Evolutionary conservation across 2,888 invertebrate genomes (phyloP).

Genomic region (Adelognathus sp.): DNA sequence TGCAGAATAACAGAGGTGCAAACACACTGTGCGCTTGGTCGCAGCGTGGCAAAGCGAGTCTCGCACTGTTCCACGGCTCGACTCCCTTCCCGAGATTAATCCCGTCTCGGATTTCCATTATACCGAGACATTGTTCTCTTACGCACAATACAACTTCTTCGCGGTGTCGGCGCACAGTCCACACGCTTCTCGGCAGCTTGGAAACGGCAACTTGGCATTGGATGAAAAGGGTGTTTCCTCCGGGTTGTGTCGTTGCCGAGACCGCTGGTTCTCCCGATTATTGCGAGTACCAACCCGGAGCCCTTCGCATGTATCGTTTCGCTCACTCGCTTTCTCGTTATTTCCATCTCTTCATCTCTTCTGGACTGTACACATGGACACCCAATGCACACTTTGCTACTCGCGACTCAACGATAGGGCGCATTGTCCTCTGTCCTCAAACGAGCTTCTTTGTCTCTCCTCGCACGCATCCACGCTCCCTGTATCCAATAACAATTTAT

Average conservation of each 20-base stretch:
- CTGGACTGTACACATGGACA: too few relatives aligned
- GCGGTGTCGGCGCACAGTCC: slow-evolving; percentile 12
- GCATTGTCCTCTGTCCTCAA: slow-evolving; percentile 14
- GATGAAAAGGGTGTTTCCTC: neutral
- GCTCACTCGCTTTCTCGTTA: slow-evolving; percentile 13
- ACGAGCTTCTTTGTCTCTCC: slow-evolving; percentile 33
- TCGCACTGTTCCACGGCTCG: neutral
- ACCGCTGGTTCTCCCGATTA: neutral
- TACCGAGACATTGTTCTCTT: slow-evolving; percentile 41
- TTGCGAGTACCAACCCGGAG: neutral
- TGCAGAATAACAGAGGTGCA: slow-evolving; percentile 4
- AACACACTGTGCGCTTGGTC: neutral
- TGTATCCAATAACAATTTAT: slow-evolving; percentile 38
- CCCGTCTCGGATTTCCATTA: slow-evolving; percentile 45
- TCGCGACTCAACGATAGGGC: neutral
- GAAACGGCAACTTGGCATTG: slow-evolving; percentile 7
- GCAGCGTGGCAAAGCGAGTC: slow-evolving; percentile 13
- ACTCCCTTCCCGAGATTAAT: slow-evolving; percentile 35
- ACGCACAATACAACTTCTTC: slow-evolving; percentile 32
- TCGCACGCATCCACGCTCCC: slow-evolving; percentile 1
- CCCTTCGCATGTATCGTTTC: neutral
- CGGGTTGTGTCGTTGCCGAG: neutral
- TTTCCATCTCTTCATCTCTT: neutral
- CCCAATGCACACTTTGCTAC: neutral
- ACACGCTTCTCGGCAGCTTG: slow-evolving; percentile 21